Evolutionary conservation across 2,888 invertebrate genomes (phyloP).

Genomic region (Trissonchulus latispiculum): DNA sequence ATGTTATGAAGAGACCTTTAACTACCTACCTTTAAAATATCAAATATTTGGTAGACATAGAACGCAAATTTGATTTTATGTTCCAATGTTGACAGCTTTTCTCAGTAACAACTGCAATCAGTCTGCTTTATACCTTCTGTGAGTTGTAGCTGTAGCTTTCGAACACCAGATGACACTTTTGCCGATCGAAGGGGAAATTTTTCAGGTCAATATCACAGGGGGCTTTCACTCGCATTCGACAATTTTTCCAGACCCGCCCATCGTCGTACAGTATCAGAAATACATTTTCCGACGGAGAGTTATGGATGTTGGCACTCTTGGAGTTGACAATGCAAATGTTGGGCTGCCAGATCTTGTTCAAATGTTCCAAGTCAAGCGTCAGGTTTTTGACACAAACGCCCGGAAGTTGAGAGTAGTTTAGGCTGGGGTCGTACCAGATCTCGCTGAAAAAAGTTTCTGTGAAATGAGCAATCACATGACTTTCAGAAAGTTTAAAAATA

Average conservation of each 20-base stretch:
- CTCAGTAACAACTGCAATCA: no score
- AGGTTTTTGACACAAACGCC: constrained; percentile 17
- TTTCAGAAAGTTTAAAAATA: no score
- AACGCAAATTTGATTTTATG: no score
- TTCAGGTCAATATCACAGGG: constrained; percentile 23
- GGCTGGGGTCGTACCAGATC: constrained; percentile 20
- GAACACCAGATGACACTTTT: constrained; percentile 15
- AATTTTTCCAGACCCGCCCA: constrained; percentile 22
- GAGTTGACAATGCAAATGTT: constrained; percentile 17
- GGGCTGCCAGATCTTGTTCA: constrained; percentile 16
- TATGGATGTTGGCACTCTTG: constrained; percentile 20
- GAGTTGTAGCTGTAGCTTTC: constrained; percentile 23
- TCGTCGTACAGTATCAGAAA: constrained; percentile 22
- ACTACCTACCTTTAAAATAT: no score
- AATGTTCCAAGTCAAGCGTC: constrained; percentile 20
- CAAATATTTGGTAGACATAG: no score
- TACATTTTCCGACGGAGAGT: constrained; percentile 20
- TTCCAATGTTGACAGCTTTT: no score
- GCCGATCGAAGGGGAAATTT: constrained; percentile 22
- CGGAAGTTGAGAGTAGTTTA: constrained; percentile 13
- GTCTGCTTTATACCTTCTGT: no score
- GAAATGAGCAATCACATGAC: no score
- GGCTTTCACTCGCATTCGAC: constrained; percentile 19
- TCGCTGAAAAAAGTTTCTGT: constrained; percentile 6
- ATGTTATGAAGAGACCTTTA: no score